Conservation (phyloP, 1,140 invertebrate species). For the Trialeurodes vaporariorum region DNA sequence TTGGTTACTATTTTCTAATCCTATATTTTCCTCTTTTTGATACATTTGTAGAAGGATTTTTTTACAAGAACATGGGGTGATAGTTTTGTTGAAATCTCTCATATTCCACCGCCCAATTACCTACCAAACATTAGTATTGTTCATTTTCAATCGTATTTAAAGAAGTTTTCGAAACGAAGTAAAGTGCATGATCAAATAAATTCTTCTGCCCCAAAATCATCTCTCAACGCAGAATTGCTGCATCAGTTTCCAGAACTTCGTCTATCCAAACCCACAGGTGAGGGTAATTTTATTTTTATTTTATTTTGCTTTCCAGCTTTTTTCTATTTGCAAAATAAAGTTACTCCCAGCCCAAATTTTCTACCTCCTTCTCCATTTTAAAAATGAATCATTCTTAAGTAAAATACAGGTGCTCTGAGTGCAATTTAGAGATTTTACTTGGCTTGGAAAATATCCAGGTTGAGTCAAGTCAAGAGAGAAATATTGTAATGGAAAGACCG, state of each 20-base stretch:
- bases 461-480: too few species aligned
- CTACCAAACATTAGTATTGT: constrained; percentile 70
- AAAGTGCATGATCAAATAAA: neutral
- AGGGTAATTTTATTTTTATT: constrained; percentile 16
- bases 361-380: too few species aligned
- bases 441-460: too few species aligned
- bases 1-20: too few species aligned
- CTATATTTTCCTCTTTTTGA: too few species aligned
- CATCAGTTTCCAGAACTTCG: constrained; percentile 39
- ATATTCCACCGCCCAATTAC: constrained; percentile 62
- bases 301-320: neutral
- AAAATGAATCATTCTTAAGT: too few species aligned
- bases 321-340: neutral
- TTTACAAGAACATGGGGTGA: constrained; percentile 98
- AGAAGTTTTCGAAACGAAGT: constrained; percentile 48
- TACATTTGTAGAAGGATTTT: constrained; percentile 53
- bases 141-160: constrained; percentile 81
- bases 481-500: too few species aligned
- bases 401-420: too few species aligned
- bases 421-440: too few species aligned
- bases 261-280: constrained; percentile 36
- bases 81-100: constrained; percentile 69
- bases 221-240: constrained; percentile 31
- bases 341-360: too few species aligned
- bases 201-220: constrained; percentile 2